Conservation (phyloP, 2,888 invertebrate species). For the Drosophila mimica region DNA sequence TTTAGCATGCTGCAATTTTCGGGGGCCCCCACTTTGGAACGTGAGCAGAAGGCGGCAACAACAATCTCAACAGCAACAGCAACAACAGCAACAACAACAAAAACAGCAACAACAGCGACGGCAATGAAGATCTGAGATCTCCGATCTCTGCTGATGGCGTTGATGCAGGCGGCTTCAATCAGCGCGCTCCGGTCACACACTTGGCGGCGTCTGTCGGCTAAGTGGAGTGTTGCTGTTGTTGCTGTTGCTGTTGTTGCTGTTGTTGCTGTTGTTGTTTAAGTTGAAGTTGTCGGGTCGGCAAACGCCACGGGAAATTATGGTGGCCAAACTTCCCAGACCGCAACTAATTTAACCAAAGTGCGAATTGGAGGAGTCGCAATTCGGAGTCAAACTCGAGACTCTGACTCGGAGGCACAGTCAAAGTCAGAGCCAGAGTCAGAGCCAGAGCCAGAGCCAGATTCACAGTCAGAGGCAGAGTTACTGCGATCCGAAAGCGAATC, state of each 20-base stretch:
- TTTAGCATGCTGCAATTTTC: slow-evolving; percentile 80
- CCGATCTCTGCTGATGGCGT: slow-evolving; percentile 71
- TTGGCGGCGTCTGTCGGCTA: slow-evolving; percentile 71
- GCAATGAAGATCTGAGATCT: slow-evolving; percentile 73
- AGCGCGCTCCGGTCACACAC: slow-evolving; percentile 74
- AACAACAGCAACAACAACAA: slow-evolving; percentile 5
- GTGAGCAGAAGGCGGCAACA: slow-evolving; percentile 75
- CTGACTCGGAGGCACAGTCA: slow-evolving; percentile 63
- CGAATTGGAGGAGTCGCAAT: slow-evolving; percentile 81
- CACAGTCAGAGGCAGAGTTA: slow-evolving; percentile 14
- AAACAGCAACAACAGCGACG: slow-evolving; percentile 26
- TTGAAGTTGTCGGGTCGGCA: slow-evolving; percentile 75
- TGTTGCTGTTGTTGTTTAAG: slow-evolving; percentile 49
- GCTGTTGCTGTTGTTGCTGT: slow-evolving; percentile 39
- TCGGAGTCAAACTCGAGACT: slow-evolving; percentile 62
- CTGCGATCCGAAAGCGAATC: slow-evolving; percentile 18
- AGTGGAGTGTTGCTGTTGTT: slow-evolving; percentile 58
- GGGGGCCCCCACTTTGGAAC: slow-evolving; percentile 61
- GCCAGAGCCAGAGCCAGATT: slow-evolving; percentile 35
- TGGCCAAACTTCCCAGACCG: slow-evolving; percentile 81
- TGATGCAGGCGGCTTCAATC: slow-evolving; percentile 81
- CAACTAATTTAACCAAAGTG: slow-evolving; percentile 81
- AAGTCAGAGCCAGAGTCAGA: slow-evolving; percentile 21
- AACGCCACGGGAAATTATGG: slow-evolving; percentile 81
- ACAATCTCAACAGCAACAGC: slow-evolving; percentile 40